These are phyloP conservation scores for cat (Felis catus) DNA, from an alignment of 2,113 vertebrate genomes.

Conservation along the genomic window DNA sequence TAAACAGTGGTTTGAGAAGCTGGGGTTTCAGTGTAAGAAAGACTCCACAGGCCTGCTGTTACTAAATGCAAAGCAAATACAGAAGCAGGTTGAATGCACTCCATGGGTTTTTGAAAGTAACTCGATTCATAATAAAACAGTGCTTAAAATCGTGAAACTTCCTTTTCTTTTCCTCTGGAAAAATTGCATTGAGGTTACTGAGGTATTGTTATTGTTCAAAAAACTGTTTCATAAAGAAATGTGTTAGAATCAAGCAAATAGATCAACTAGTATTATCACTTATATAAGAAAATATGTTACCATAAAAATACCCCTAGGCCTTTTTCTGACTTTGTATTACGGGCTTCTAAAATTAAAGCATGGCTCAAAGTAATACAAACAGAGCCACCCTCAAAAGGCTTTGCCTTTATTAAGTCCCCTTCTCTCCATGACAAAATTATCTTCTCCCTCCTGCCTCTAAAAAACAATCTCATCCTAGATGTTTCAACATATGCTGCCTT, in stretches of 20 bases:
- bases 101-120: slow-evolving; percentile 47
- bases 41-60: not conserved
- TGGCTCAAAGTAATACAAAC: slow-evolving; percentile 50
- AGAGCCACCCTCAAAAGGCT: not conserved
- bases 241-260: slow-evolving; percentile 37
- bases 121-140: slow-evolving; percentile 1
- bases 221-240: slow-evolving; percentile 41
- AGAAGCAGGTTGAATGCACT: not conserved
- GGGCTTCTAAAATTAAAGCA: slow-evolving; percentile 62
- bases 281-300: slow-evolving; percentile 54
- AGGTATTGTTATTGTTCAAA: slow-evolving; percentile 51
- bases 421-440: not conserved
- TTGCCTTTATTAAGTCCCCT: not conserved
- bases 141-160: not conserved
- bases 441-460: not conserved
- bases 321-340: slow-evolving; percentile 30
- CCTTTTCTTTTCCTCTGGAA: slow-evolving; percentile 27
- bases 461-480: slow-evolving; percentile 32
- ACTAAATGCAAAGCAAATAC: slow-evolving; percentile 47
- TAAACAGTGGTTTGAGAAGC: not conserved
- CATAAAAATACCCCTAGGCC: not conserved
- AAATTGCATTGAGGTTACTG: not conserved
- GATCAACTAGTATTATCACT: slow-evolving; percentile 9
- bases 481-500: not conserved
- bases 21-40: not conserved